Conservation (phyloP, 2,888 invertebrate genomes). For the Geophilus truncorum region DNA sequence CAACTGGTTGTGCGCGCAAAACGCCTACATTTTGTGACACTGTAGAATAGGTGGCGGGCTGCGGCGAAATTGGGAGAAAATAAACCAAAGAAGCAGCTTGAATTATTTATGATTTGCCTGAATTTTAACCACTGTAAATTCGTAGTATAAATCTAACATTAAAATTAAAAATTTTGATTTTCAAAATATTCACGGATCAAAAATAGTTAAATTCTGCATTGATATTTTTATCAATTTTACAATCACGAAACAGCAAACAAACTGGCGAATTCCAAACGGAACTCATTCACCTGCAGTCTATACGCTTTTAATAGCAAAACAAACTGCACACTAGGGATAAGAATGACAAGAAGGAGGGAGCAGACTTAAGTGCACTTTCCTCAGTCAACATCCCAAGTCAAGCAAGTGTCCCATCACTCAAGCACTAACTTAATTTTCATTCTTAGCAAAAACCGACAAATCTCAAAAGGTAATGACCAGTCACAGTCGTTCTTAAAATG, state of each 20-base stretch:
- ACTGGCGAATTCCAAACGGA: background rate
- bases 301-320: constrained; percentile 10
- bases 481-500: background rate
- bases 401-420: background rate
- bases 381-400: background rate
- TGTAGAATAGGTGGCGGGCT: background rate
- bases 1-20: constrained; percentile 2
- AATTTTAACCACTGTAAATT: too few species aligned
- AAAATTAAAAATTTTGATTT: too few species aligned
- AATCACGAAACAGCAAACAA: background rate
- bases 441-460: background rate
- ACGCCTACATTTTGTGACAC: background rate
- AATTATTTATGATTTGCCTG: too few species aligned
- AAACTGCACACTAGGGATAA: background rate
- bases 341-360: background rate
- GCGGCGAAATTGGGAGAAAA: background rate
- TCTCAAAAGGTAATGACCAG: background rate
- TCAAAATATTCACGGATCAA: too few species aligned
- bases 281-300: background rate
- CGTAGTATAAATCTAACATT: too few species aligned
- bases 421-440: background rate
- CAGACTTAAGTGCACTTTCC: background rate
- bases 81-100: too few species aligned
- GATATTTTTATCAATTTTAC: too few species aligned
- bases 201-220: too few species aligned